Evolutionary conservation across 2,797 vertebrate species (phyloP), one percentile per base, ranked within the genome.

Genomic region (Anguilla anguilla): DNA sequence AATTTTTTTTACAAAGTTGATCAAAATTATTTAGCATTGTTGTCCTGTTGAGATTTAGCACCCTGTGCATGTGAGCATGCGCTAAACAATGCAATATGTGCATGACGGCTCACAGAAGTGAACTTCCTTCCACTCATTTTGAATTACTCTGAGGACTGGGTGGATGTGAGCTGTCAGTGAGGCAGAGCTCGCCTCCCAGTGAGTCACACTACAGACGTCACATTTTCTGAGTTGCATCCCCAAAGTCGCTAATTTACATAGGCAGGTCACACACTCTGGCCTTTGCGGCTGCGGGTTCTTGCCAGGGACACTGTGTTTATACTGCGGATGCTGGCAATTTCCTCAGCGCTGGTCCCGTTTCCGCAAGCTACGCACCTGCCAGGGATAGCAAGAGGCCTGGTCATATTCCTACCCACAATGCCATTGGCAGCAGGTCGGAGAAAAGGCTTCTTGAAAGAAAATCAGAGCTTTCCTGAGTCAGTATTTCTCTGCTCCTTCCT

Each of bases 301-400:
- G 74, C 86, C 28, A 55, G 77, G 51, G 53, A 43, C 57, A 22
- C 79, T n/a, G 57, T 87, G 86, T 82, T 87, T 79, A 59, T 46
- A 82, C 57, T 35, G 77, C 69, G 51, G 85, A 46, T 61, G 77
- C 77, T 46, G 74, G 51, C 57, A 55, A 87, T 87, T 87, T 87
- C 79, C 87, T 84, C 82, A 67, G 35, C 43, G 6, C 22, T 31
- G 6, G 86, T 81, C 25, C 1, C 22, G 74, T 81, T 77, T 46
- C 15, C 39, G 53, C 53, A 86, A 25, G 43, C 57, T 15, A 51
- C 57, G 35, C 77, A 87, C 86, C 77, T 83, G 77, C 35, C 46
- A 83, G 82, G 79, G 43, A 53, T 28, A 64, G 61, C 25, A 25
- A 31, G 9, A 6, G 31, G 84, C 22, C 19, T 22, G 83, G 55